Conservation (phyloP, 2,113 vertebrate species). For the Vidua chalybeata region DNA sequence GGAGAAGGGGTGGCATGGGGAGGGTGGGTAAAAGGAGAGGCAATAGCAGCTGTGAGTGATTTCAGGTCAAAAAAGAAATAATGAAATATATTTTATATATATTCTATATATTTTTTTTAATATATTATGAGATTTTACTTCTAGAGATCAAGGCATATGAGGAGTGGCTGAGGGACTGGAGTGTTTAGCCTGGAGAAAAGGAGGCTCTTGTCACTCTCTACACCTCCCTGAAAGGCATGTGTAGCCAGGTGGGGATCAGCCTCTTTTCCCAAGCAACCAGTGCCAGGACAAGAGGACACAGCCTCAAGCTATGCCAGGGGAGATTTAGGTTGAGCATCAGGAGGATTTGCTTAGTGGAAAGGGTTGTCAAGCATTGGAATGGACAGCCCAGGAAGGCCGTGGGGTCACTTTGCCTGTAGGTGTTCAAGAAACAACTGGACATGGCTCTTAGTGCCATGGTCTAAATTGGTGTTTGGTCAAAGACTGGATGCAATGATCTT, state of each 20-base stretch:
- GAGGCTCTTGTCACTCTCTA: neutral
- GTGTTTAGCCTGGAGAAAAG: neutral
- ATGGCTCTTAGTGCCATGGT: neutral
- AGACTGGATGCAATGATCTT: neutral
- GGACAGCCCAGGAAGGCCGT: neutral
- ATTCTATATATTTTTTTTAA: neutral
- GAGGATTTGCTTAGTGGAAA: neutral
- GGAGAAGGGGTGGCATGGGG: too few species aligned
- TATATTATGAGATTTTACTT: neutral
- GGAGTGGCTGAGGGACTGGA: neutral
- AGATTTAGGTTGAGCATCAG: neutral
- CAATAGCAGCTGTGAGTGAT: neutral
- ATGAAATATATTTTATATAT: neutral
- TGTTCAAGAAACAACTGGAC: neutral
- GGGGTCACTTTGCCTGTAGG: neutral
- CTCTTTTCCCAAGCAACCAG: neutral
- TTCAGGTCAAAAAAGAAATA: neutral
- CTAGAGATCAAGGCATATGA: neutral
- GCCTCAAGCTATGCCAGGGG: rapidly evolving
- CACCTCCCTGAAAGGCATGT: neutral
- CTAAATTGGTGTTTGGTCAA: neutral
- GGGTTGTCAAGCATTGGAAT: neutral
- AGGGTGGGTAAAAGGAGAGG: neutral
- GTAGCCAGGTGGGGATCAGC: rapidly evolving
- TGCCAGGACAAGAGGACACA: neutral